Conservation (phyloP, 2,113 vertebrate species). For the Callaeas wilsoni region DNA sequence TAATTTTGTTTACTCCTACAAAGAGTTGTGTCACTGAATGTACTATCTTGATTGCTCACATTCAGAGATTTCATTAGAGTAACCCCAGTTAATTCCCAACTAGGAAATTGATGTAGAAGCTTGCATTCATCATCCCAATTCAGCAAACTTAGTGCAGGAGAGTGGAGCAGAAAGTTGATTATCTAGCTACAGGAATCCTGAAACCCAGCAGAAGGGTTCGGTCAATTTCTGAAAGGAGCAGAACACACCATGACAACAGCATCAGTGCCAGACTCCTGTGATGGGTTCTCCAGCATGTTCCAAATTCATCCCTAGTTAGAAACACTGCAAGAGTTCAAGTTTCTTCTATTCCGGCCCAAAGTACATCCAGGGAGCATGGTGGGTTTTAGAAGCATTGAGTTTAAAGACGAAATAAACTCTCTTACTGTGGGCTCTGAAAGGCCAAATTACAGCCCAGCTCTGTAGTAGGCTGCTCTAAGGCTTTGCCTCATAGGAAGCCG, state of each 20-base stretch:
- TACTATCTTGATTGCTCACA: neutral
- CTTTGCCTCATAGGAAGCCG: neutral
- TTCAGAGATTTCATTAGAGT: conserved; percentile 9
- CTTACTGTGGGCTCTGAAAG: neutral
- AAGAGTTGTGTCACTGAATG: conserved; percentile 20
- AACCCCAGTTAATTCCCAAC: neutral
- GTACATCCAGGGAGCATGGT: neutral
- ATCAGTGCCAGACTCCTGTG: neutral
- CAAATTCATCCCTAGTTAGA: neutral
- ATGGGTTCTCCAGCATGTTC: neutral
- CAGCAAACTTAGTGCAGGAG: neutral
- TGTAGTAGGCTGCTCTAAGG: neutral
- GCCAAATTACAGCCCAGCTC: neutral
- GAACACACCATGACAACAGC: neutral
- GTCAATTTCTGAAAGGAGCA: neutral
- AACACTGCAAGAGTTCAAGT: neutral
- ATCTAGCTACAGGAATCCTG: neutral
- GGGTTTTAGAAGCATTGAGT: neutral
- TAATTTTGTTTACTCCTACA: neutral
- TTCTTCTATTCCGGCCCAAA: neutral
- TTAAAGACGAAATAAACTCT: neutral
- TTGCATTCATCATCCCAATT: neutral
- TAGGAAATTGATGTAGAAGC: conserved; percentile 20
- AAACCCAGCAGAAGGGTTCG: neutral
- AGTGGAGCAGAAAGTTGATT: conserved; percentile 17